Base-by-base conservation (phyloP, 2,888 invertebrate genomes). In the Stenodera caucasica region DNA sequence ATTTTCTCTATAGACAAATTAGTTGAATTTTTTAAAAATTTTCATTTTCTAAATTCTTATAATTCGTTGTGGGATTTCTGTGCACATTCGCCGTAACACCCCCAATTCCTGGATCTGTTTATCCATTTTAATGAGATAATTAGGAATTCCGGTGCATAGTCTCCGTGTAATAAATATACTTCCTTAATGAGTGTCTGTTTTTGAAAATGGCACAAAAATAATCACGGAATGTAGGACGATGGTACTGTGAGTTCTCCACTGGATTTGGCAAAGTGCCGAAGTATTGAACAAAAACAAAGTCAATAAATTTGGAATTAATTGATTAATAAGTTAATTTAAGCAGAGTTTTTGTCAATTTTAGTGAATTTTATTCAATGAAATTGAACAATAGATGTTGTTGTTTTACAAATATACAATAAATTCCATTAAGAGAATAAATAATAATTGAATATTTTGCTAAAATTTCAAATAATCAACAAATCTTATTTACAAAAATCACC, bases 181-280 rank as follows among this genome's bases (percentile, higher is more conserved):
- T 33, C 37, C 35, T 54, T 54, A 49, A 53, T 37, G 54, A 54
- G 35, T 32, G 35, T 49, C 9, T 45, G 35, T 18, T 58, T 53
- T 58, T 37, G 37, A 58, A 49, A 49, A 53, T 54, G 40, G 18
- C 40, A 54, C 45, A 15, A 21, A 58, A 54, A 58, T 54, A 37
- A 50, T 58, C 32, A 29, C 14, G 49, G 50, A 32, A 53, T 35
- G 26, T 49, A 23, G 49, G 33, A 23, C 58, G 32, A 32, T 26
- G 26, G 18, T 49, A 52, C 32, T 45, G 32, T 32, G 53, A 57
- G 11, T 33, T 58, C 49, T 57, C 49, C 49, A 32, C 53, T 53
- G 49, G 33, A 32, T 58, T 49, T 58, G 50, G 53, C 58, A 37
- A 52, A 45, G 5, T 49, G 58, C 49, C 58, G 53, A 54, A 33